Percentiles rank a stretch among this genome's conserved stretches.
Conservation (phyloP, 2,113 vertebrate species). For the Crypturellus undulatus region DNA sequence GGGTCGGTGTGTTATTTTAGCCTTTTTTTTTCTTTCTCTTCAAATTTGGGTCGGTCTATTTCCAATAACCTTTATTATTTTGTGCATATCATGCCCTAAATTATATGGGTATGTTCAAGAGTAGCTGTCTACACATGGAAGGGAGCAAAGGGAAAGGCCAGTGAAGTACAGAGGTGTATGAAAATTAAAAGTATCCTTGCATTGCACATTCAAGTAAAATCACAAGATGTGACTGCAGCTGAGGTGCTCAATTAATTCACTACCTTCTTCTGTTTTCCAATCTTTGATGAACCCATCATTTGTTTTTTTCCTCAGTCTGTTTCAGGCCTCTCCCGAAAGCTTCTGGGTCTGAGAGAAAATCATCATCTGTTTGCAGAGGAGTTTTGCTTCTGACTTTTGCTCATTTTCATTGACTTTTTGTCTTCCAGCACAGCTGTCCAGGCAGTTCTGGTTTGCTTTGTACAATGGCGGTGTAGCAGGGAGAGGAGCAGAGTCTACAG, state of each 20-base stretch:
- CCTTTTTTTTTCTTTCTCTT: fast-evolving
- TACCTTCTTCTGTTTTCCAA: neutral
- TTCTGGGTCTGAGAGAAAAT: neutral
- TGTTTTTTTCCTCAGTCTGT: neutral
- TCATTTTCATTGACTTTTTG: neutral
- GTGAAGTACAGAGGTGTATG: fast-evolving
- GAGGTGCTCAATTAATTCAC: neutral
- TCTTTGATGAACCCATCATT: neutral
- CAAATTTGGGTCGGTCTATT: neutral
- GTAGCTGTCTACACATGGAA: neutral
- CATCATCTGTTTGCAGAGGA: neutral
- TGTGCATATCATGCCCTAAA: neutral
- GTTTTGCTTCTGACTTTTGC: neutral
- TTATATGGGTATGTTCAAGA: neutral
- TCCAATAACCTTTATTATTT: neutral
- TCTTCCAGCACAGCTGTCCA: neutral
- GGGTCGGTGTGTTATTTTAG: neutral
- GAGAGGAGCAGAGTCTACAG: neutral
- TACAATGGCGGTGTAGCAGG: neutral
- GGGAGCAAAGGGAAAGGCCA: neutral
- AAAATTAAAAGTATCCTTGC: neutral
- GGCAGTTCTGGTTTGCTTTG: neutral
- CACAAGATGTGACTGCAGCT: neutral
- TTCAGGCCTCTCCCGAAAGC: neutral
- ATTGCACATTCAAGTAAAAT: neutral